A percentile compares a stretch with the other conserved stretches of the same genome.
phyloP scores from a whole-genome alignment of 2,888 invertebrate species.

The Neuroscelio doddi region DNA sequence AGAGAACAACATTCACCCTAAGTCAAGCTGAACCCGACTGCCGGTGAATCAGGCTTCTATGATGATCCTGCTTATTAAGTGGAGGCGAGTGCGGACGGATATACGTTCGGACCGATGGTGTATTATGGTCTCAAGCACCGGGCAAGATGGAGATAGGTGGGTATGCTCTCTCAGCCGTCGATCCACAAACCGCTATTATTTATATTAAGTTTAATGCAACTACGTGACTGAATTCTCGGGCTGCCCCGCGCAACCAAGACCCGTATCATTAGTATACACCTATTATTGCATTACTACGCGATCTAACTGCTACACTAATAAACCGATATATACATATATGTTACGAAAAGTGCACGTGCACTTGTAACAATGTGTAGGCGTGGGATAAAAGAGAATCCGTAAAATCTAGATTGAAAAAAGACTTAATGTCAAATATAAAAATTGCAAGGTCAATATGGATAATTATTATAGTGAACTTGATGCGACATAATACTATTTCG shows the following conservation, averaged over 20 bases:
- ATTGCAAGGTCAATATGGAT: too few species aligned
- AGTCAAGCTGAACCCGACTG: constrained; percentile 50
- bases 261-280: constrained; percentile 72
- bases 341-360: constrained; percentile 27
- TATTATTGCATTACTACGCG: constrained; percentile 71
- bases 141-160: constrained; percentile 69
- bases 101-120: constrained; percentile 53
- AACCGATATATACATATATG: constrained; percentile 33
- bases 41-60: constrained; percentile 64
- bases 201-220: constrained; percentile 73
- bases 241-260: constrained; percentile 52
- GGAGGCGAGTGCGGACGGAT: constrained; percentile 64
- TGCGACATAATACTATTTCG: too few species aligned
- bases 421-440: too few species aligned
- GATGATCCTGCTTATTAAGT: constrained; percentile 71
- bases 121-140: constrained; percentile 64
- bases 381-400: constrained; percentile 33
- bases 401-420: constrained; percentile 1
- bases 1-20: constrained; percentile 27
- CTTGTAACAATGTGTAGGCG: constrained; percentile 30
- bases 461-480: too few species aligned
- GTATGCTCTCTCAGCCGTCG: constrained; percentile 55
- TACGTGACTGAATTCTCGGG: constrained; percentile 71
- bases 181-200: constrained; percentile 71
- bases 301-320: constrained; percentile 29